Percentiles rank a stretch among this genome's conserved stretches.
These are phyloP conservation scores for Thysanoteuthis rhombus DNA, from an alignment of 2,888 invertebrate genomes.

Conservation along the genomic window DNA sequence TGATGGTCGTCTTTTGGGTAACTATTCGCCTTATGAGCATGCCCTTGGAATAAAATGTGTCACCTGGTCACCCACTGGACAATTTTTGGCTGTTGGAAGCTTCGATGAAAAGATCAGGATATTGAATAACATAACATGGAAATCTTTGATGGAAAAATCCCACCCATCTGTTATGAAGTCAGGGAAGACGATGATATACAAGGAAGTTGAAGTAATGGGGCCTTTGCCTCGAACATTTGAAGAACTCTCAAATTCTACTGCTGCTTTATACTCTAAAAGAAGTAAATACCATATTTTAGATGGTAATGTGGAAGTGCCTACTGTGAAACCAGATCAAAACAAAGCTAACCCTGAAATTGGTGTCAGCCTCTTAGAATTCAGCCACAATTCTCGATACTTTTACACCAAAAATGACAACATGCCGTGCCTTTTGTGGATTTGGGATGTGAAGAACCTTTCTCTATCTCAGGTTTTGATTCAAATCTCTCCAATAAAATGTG, in stretches of 20 bases:
- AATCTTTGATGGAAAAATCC: constrained; percentile 59
- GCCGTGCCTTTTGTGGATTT: constrained; percentile 68
- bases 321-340: constrained; percentile 61
- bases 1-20: constrained; percentile 66
- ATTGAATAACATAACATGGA: constrained; percentile 68
- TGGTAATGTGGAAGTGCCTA: constrained; percentile 55
- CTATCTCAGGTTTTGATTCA: constrained; percentile 66
- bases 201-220: constrained; percentile 1
- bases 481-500: constrained; percentile 64
- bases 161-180: constrained; percentile 58
- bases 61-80: constrained; percentile 68
- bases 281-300: constrained; percentile 21
- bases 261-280: constrained; percentile 1
- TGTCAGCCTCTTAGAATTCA: constrained; percentile 62
- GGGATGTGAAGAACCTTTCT: constrained; percentile 63
- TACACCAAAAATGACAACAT: constrained; percentile 67
- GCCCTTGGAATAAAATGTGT: constrained; percentile 67
- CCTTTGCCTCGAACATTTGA: constrained; percentile 22
- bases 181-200: constrained; percentile 44
- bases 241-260: background rate
- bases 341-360: constrained; percentile 67
- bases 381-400: constrained; percentile 64
- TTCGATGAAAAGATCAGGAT: constrained; percentile 68
- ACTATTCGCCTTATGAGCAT: constrained; percentile 63
- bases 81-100: constrained; percentile 69